Percentiles rank a stretch among this genome's conserved stretches.
Evolutionary conservation across 2,888 invertebrate genomes (phyloP).

Genomic region (Cistogaster globosa): DNA sequence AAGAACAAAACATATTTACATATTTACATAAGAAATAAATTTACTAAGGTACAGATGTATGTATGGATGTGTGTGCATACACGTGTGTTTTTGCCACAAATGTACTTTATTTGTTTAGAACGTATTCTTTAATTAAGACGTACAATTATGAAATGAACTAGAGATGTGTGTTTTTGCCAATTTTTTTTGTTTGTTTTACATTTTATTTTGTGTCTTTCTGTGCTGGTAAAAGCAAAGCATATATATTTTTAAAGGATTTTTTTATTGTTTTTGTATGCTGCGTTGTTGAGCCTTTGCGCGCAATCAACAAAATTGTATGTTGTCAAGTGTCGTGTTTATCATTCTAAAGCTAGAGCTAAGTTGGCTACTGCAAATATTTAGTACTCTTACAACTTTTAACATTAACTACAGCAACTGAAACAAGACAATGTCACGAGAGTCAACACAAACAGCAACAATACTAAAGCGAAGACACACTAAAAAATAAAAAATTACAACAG

Average conservation of each 20-base stretch:
- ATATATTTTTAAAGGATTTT: conserved; percentile 23
- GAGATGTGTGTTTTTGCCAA: conserved; percentile 2
- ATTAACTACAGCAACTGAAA: conserved; percentile 42
- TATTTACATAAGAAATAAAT: conserved; percentile 7
- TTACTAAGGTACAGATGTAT: neutral
- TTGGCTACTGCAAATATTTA: conserved; percentile 62
- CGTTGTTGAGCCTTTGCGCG: conserved; percentile 37
- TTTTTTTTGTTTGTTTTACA: conserved; percentile 18
- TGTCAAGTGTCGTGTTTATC: conserved; percentile 73
- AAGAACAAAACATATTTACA: conserved; percentile 26
- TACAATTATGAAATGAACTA: conserved; percentile 64
- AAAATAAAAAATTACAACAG: conserved; percentile 16
- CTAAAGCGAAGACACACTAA: conserved; percentile 49
- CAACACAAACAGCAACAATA: conserved; percentile 72
- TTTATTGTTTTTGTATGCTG: conserved; percentile 40
- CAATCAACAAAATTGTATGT: conserved; percentile 66
- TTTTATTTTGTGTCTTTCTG: conserved; percentile 21
- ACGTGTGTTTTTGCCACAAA: conserved; percentile 8
- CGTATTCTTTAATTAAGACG: conserved; percentile 56
- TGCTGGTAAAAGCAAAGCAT: conserved; percentile 15
- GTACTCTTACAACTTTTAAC: conserved; percentile 56
- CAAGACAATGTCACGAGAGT: conserved; percentile 73
- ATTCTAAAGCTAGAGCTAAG: conserved; percentile 65
- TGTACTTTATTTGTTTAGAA: conserved; percentile 42
- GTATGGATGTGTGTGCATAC: too few relatives aligned